Conservation (phyloP, 92 coral and sea anemone genomes). For the Pocillopora grandis region DNA sequence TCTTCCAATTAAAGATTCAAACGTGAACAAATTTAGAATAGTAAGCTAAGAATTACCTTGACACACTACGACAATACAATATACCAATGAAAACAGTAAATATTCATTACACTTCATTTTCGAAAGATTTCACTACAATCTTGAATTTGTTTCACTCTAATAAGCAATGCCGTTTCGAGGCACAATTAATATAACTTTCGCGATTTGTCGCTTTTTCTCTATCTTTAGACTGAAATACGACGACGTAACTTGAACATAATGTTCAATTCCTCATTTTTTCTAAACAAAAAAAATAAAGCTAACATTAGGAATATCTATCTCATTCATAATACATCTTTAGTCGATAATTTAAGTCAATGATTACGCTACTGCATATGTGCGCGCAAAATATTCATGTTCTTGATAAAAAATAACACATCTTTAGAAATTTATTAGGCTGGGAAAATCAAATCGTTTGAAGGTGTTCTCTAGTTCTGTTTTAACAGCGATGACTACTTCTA, state of each 20-base stretch:
- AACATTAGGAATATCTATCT: conserved; percentile 28
- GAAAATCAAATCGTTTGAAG: conserved; percentile 24
- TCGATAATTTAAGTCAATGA: not conserved
- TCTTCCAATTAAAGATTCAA: not conserved
- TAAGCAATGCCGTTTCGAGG: not conserved
- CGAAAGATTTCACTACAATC: not conserved
- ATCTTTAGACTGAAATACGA: conserved; percentile 7
- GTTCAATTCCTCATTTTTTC: not conserved
- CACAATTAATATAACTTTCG: conserved; percentile 19
- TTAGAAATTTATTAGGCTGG: conserved; percentile 30
- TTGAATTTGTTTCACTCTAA: not conserved
- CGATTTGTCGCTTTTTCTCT: not conserved
- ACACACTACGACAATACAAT: conserved; percentile 5
- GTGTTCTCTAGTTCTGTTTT: conserved; percentile 19
- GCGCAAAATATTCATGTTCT: conserved; percentile 12
- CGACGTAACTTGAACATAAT: conserved; percentile 9
- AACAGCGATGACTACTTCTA: conserved; percentile 12
- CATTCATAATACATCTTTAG: conserved; percentile 1
- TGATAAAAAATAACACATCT: conserved; percentile 33
- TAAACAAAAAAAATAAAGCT: conserved; percentile 10
- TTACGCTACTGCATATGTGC: conserved; percentile 2
- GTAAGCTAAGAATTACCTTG: conserved; percentile 9
- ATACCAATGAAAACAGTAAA: conserved; percentile 7
- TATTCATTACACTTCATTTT: not conserved
- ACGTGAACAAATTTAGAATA: conserved; percentile 22